Evolutionary conservation across 2,113 vertebrate species (phyloP).

Genomic region (Rhombomys opimus): DNA sequence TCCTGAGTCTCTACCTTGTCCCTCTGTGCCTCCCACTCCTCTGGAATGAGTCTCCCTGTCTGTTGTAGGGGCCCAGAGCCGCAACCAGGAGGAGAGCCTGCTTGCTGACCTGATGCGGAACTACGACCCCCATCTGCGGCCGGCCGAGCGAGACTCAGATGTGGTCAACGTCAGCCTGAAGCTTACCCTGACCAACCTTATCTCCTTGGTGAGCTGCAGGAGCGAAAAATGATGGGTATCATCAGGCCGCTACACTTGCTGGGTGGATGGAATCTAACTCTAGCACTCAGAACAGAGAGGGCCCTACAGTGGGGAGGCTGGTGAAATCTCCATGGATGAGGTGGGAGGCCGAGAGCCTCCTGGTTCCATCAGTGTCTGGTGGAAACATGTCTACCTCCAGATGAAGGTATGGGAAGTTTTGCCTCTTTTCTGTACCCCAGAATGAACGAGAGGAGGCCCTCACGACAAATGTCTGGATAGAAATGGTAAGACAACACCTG

Average conservation of each 20-base stretch:
- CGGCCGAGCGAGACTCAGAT: constrained; percentile 84
- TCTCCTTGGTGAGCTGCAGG: constrained; percentile 91
- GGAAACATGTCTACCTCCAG: not conserved
- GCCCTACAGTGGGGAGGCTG: not conserved
- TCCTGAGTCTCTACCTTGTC: no score
- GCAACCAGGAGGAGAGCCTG: constrained; percentile 93
- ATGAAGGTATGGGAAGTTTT: not conserved
- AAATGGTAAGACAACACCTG: constrained; percentile 90
- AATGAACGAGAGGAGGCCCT: constrained; percentile 96
- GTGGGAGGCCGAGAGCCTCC: not conserved
- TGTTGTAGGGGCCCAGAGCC: constrained; percentile 79
- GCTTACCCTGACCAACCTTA: constrained; percentile 98
- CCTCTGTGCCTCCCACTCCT: not conserved
- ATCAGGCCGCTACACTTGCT: rapidly evolving
- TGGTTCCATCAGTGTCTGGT: not conserved
- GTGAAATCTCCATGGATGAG: no score
- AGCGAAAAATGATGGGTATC: no score
- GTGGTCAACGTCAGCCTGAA: constrained; percentile 93
- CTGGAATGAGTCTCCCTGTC: rapidly evolving
- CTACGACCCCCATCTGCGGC: constrained; percentile 92
- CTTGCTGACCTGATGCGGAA: constrained; percentile 92
- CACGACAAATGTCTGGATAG: constrained; percentile 96
- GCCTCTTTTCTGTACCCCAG: constrained; percentile 82
- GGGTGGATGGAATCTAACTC: not conserved
- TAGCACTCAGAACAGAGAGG: not conserved